Conservation (phyloP, 2,888 invertebrate genomes). For the Agrilus mali region DNA sequence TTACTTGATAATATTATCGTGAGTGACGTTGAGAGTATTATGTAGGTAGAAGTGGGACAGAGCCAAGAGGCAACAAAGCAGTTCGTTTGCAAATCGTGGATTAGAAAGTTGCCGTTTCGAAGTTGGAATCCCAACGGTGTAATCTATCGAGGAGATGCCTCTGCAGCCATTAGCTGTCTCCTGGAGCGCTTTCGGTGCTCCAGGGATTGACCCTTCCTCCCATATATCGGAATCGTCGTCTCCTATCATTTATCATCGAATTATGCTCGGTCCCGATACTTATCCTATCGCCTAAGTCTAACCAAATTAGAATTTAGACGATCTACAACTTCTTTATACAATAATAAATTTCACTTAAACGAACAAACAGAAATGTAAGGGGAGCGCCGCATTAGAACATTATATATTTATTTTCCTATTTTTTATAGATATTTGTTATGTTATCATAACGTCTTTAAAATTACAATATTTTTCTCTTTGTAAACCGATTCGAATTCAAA, state of each 20-base stretch:
- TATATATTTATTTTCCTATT: too few relatives aligned
- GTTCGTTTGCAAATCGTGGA: slow-evolving; percentile 33
- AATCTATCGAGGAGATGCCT: slow-evolving; percentile 30
- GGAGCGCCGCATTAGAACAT: too few relatives aligned
- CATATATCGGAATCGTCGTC: slow-evolving; percentile 20
- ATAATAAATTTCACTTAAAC: too few relatives aligned
- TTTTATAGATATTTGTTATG: too few relatives aligned
- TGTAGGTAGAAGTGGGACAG: too few relatives aligned
- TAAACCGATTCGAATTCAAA: too few relatives aligned
- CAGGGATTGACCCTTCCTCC: slow-evolving; percentile 27
- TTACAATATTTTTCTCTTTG: too few relatives aligned
- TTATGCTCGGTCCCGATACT: slow-evolving; percentile 21
- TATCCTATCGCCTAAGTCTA: too few relatives aligned
- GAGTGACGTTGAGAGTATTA: too few relatives aligned
- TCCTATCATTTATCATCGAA: slow-evolving; percentile 29
- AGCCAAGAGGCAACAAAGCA: slow-evolving; percentile 5
- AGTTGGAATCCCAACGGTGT: slow-evolving; percentile 32
- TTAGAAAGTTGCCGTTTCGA: slow-evolving; percentile 29
- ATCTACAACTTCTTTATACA: slow-evolving; percentile 7
- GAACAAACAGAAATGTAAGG: too few relatives aligned
- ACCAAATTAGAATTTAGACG: slow-evolving; percentile 22
- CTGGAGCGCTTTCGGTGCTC: slow-evolving; percentile 18
- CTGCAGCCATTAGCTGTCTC: slow-evolving; percentile 28
- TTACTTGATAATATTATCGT: too few relatives aligned
- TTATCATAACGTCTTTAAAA: too few relatives aligned